A percentile compares a stretch with the other conserved stretches of the same genome.
phyloP scores from a whole-genome alignment of 2,888 invertebrate species.

The Athrips mouffetella region DNA sequence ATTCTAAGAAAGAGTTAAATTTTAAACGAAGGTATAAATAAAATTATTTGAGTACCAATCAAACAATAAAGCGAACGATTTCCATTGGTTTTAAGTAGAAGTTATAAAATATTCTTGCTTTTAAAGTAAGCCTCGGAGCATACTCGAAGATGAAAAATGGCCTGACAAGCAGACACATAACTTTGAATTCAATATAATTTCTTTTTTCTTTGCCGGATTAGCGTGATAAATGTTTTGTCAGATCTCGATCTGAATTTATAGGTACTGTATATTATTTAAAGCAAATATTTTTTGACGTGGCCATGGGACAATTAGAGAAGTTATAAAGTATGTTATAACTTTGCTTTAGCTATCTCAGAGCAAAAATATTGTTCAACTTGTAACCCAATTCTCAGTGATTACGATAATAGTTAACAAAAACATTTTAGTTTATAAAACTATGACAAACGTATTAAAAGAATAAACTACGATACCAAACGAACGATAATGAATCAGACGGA shows the following conservation, averaged over 20 bases:
- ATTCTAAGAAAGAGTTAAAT: background rate
- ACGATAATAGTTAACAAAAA: too few species aligned
- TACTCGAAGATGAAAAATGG: conserved; percentile 27
- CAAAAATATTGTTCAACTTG: too few species aligned
- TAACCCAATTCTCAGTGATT: background rate
- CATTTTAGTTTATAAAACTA: too few species aligned
- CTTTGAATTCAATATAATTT: too few species aligned
- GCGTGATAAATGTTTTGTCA: conserved; percentile 37
- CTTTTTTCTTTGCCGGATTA: conserved; percentile 38
- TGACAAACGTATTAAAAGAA: background rate
- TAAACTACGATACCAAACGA: background rate
- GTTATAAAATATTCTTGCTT: conserved; percentile 32
- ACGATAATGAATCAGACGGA: background rate
- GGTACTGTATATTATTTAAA: too few species aligned
- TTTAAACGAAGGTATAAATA: too few species aligned
- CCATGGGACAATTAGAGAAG: too few species aligned
- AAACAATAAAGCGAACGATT: too few species aligned
- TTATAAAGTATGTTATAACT: too few species aligned
- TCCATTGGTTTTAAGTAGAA: conserved; percentile 9
- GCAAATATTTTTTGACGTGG: too few species aligned
- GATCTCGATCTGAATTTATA: conserved; percentile 20
- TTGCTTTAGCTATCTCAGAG: too few species aligned
- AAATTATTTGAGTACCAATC: too few species aligned
- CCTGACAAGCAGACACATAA: conserved; percentile 33
- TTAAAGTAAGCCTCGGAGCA: conserved; percentile 24